A percentile compares a stretch with the other conserved stretches of the same genome.
Evolutionary conservation across 2,113 vertebrate genomes (phyloP).

Genomic region (Dicentrarchus labrax): DNA sequence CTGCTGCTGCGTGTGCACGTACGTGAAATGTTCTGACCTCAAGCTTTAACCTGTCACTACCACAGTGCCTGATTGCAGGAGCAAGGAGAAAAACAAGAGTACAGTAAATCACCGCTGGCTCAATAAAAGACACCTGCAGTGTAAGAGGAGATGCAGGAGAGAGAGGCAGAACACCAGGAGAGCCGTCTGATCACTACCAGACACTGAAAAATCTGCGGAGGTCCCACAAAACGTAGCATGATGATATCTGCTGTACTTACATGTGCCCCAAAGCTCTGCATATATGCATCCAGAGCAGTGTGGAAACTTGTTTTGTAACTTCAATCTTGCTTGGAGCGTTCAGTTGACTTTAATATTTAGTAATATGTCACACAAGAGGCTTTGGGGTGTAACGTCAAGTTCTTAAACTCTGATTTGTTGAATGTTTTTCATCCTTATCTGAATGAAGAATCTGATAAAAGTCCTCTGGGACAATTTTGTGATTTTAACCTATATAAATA

Average conservation of each 20-base stretch:
- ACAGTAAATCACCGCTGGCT: slow-evolving; percentile 81
- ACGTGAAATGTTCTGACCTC: slow-evolving; percentile 78
- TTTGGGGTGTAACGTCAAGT: slow-evolving; percentile 9
- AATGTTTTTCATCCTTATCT: neutral
- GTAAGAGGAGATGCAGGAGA: slow-evolving; percentile 79
- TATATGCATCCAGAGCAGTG: slow-evolving; percentile 46
- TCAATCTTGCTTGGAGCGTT: slow-evolving; percentile 7
- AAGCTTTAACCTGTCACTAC: slow-evolving; percentile 83
- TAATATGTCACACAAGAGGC: slow-evolving; percentile 9
- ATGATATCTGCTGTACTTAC: slow-evolving; percentile 45
- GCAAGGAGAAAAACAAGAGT: slow-evolving; percentile 62
- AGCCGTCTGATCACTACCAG: slow-evolving; percentile 80
- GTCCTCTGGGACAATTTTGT: slow-evolving; percentile 1
- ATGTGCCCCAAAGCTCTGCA: slow-evolving; percentile 51
- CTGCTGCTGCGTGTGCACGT: slow-evolving; percentile 38
- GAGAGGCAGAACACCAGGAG: slow-evolving; percentile 74
- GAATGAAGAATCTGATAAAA: neutral
- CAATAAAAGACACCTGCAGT: slow-evolving; percentile 85
- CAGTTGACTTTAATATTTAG: slow-evolving; percentile 7
- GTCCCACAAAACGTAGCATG: slow-evolving; percentile 47
- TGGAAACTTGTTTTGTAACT: slow-evolving; percentile 36
- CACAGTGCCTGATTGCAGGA: slow-evolving; percentile 75
- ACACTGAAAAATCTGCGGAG: slow-evolving; percentile 59
- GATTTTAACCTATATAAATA: neutral
- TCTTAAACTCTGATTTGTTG: neutral